phyloP scores from a whole-genome alignment of 2,888 invertebrate species.

The Orchesellides sinensis region DNA sequence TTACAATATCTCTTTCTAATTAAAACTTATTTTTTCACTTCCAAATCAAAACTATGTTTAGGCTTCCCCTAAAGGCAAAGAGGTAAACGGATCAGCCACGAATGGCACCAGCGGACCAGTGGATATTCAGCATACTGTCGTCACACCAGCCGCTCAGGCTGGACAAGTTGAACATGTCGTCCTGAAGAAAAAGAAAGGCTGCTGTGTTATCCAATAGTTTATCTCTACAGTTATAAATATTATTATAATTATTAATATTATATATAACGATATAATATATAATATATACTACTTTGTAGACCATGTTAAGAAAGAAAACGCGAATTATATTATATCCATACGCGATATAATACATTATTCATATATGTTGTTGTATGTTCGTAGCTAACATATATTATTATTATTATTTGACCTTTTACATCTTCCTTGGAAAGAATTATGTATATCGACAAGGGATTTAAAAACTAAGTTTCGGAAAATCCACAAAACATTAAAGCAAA shows the following conservation, averaged over 20 bases:
- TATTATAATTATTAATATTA: constrained; percentile 32
- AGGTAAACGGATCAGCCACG: constrained; percentile 70
- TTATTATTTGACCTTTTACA: background rate
- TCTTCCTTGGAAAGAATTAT: background rate
- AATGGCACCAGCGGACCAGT: constrained; percentile 79
- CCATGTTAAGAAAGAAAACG: constrained; percentile 21
- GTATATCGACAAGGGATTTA: too few species aligned
- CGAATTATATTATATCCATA: constrained; percentile 2
- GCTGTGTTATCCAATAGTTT: constrained; percentile 92
- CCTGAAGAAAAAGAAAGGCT: constrained; percentile 96
- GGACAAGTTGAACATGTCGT: constrained; percentile 93
- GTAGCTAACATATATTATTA: background rate
- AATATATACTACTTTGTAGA: constrained; percentile 37
- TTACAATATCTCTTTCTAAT: constrained; percentile 18
- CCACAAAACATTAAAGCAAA: too few species aligned
- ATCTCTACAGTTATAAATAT: constrained; percentile 37
- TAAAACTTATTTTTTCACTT: constrained; percentile 29
- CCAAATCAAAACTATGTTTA: constrained; percentile 34
- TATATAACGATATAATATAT: constrained; percentile 57
- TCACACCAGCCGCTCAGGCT: constrained; percentile 84
- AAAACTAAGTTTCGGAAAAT: too few species aligned
- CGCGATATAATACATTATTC: background rate
- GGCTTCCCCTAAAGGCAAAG: constrained; percentile 70
- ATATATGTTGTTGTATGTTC: constrained; percentile 9
- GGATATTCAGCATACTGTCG: constrained; percentile 85